A percentile compares a stretch with the other conserved stretches of the same genome.
Conservation (phyloP, 2,797 vertebrate genomes). For the Threskiornis aethiopicus region DNA sequence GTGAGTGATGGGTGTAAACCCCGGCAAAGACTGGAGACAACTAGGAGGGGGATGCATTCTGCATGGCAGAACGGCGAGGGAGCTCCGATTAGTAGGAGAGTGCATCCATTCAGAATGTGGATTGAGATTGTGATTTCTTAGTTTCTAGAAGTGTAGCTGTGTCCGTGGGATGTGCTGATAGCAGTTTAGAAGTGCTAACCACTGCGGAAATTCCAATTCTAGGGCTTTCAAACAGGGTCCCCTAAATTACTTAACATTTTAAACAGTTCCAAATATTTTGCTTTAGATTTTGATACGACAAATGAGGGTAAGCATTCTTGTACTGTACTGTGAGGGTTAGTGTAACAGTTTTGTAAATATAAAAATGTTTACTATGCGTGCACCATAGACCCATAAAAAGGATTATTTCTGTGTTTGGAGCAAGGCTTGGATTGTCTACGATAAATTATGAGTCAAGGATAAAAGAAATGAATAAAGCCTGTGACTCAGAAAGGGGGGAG, state of each 20-base stretch:
- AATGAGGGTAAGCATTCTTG: neutral
- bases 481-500: neutral
- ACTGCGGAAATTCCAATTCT: neutral
- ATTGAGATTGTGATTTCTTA: neutral
- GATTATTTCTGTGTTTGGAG: neutral
- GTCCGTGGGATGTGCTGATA: neutral
- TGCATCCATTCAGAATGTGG: neutral
- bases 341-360: neutral
- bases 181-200: neutral
- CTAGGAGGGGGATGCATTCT: rapidly evolving
- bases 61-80: neutral
- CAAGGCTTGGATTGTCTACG: neutral
- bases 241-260: neutral
- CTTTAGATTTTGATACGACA: neutral
- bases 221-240: neutral
- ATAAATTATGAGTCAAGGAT: neutral
- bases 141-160: neutral
- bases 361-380: neutral
- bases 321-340: neutral
- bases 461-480: neutral
- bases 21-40: neutral
- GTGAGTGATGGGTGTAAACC: neutral
- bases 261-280: neutral
- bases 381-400: neutral
- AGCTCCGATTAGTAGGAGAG: neutral